These are phyloP conservation scores for Brachionus calyciflorus DNA, from an alignment of 1,140 invertebrate genomes.

Conservation along the genomic window DNA sequence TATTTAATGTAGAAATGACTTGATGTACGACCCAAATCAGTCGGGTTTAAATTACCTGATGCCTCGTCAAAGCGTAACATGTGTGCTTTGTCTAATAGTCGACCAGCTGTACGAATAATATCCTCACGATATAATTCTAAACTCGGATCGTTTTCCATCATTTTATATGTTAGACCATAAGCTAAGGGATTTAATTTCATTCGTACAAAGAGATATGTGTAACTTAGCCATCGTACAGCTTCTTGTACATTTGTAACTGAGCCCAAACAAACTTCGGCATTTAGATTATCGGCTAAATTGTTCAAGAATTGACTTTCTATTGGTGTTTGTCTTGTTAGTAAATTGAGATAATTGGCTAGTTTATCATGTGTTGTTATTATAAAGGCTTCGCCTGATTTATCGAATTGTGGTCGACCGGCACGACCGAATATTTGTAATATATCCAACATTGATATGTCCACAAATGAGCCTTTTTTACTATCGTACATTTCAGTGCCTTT, in stretches of 20 bases:
- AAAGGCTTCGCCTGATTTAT: slow-evolving; percentile 77
- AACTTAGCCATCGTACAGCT: slow-evolving; percentile 94
- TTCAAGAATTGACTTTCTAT: slow-evolving; percentile 96
- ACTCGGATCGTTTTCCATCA: slow-evolving; percentile 70
- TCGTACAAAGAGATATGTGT: slow-evolving; percentile 90
- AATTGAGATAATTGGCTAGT: slow-evolving; percentile 84
- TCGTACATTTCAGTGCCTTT: slow-evolving; percentile 96
- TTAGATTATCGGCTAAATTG: slow-evolving; percentile 88
- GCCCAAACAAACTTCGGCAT: slow-evolving; percentile 86
- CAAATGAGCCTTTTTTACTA: slow-evolving; percentile 85
- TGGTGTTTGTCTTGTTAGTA: slow-evolving; percentile 92
- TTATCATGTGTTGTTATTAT: slow-evolving; percentile 93
- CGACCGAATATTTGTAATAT: slow-evolving; percentile 98
- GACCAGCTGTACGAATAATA: slow-evolving; percentile 75
- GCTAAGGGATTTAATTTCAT: slow-evolving; percentile 87
- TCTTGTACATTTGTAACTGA: slow-evolving; percentile 92
- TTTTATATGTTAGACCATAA: slow-evolving; percentile 74
- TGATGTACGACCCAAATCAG: slow-evolving; percentile 86
- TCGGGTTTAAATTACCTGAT: slow-evolving; percentile 75
- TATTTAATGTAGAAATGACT: slow-evolving; percentile 97
- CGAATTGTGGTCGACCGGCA: slow-evolving; percentile 81
- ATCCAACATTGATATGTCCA: slow-evolving; percentile 92
- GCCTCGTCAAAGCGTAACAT: slow-evolving; percentile 87
- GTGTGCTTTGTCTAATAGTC: slow-evolving; percentile 79
- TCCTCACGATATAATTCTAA: slow-evolving; percentile 71